These are phyloP conservation scores for Cirrhinus molitorella DNA, from an alignment of 2,797 vertebrate species.

Conservation along the genomic window DNA sequence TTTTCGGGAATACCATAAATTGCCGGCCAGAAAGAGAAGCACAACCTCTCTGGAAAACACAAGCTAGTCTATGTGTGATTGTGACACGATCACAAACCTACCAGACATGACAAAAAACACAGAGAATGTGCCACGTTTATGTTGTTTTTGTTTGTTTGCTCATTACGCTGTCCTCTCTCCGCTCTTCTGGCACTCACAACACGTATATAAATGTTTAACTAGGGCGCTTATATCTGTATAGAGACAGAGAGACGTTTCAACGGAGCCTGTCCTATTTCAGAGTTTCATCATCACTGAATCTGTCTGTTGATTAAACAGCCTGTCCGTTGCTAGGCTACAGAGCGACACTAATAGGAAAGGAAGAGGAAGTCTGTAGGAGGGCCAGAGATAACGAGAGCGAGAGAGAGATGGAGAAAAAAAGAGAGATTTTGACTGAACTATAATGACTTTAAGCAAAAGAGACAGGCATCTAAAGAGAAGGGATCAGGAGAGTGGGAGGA, in stretches of 20 bases:
- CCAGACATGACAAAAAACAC: background rate
- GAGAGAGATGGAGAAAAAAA: conserved; percentile 26
- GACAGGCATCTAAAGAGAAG: conserved; percentile 41
- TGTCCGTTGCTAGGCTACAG: conserved; percentile 63
- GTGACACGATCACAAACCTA: background rate
- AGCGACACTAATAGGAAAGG: conserved; percentile 63
- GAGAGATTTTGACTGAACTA: conserved; percentile 43
- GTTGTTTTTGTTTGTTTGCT: background rate
- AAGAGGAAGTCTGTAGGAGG: conserved; percentile 63
- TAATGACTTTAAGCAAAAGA: conserved; percentile 52
- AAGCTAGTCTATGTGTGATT: conserved; percentile 1
- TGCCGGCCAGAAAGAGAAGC: background rate
- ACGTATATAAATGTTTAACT: conserved; percentile 42
- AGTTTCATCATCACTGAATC: conserved; percentile 59
- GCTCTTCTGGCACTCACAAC: background rate
- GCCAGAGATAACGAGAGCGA: conserved; percentile 54
- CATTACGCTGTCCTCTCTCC: background rate
- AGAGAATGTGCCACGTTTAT: background rate
- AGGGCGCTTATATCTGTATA: background rate
- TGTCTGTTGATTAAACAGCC: conserved; percentile 62
- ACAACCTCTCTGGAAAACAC: background rate
- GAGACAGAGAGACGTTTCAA: conserved; percentile 39
- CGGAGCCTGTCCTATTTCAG: conserved; percentile 53
- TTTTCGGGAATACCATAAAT: conserved; percentile 38
- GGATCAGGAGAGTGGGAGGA: conserved; percentile 41